These are phyloP conservation scores for Narcine bancroftii DNA, from an alignment of 2,113 vertebrate genomes.

Conservation along the genomic window DNA sequence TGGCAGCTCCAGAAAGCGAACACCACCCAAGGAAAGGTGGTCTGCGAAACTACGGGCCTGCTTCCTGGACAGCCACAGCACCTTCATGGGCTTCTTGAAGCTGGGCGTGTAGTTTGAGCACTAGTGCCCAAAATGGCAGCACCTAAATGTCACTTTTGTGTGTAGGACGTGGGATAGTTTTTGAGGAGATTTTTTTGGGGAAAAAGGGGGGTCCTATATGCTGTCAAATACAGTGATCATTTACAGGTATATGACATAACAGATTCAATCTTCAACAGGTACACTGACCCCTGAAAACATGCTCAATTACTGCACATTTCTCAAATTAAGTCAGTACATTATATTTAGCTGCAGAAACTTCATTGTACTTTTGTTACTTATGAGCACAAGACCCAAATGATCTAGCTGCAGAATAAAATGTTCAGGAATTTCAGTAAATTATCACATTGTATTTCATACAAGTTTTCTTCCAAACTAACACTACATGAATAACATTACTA, in stretches of 20 bases:
- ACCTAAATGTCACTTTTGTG: too few species aligned
- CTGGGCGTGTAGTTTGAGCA: too few species aligned
- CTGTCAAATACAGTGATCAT: neutral
- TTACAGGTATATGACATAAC: neutral
- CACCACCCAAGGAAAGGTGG: too few species aligned
- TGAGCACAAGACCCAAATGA: neutral
- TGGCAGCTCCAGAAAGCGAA: too few species aligned
- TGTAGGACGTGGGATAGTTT: too few species aligned
- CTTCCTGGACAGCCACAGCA: too few species aligned
- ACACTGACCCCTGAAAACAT: constrained; percentile 26
- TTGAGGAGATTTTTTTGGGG: too few species aligned
- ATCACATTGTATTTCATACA: neutral
- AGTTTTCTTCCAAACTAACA: neutral
- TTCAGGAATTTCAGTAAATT: neutral
- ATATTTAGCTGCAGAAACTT: neutral
- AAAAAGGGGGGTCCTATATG: too few species aligned
- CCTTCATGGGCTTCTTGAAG: too few species aligned
- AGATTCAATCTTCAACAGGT: neutral
- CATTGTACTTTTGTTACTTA: neutral
- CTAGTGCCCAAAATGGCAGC: too few species aligned
- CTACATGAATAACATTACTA: neutral
- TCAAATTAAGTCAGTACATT: neutral
- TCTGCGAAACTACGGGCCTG: too few species aligned
- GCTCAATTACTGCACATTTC: neutral
- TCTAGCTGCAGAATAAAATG: neutral